These are phyloP conservation scores for Drosophila mojavensis DNA, from an alignment of 1,140 invertebrate species.

Conservation along the genomic window DNA sequence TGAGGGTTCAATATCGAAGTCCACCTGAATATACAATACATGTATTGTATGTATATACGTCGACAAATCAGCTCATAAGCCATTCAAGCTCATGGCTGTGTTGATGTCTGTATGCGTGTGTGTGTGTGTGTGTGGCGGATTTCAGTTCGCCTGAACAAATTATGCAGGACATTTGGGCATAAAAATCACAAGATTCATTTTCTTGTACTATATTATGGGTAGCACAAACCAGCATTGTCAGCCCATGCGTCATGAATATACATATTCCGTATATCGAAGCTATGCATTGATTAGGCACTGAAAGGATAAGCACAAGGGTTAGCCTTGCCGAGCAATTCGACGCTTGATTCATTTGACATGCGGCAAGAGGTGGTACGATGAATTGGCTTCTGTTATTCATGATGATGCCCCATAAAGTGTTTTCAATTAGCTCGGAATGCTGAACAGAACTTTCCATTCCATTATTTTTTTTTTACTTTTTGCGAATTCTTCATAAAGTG, in stretches of 20 bases:
- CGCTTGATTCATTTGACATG: constrained; percentile 45
- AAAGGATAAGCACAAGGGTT: neutral
- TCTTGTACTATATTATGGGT: neutral
- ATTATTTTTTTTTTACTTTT: constrained; percentile 10
- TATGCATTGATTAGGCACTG: neutral
- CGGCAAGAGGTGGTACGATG: constrained; percentile 30
- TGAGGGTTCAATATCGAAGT: constrained; percentile 23
- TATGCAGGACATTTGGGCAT: constrained; percentile 1
- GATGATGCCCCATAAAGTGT: constrained; percentile 65
- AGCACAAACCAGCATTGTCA: neutral
- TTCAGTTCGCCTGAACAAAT: constrained; percentile 6
- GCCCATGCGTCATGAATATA: neutral
- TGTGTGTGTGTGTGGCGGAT: neutral
- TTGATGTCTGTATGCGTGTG: neutral
- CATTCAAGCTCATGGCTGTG: neutral
- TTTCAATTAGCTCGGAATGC: constrained; percentile 69
- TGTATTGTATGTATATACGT: neutral
- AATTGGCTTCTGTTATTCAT: constrained; percentile 52
- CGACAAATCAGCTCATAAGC: constrained; percentile 17
- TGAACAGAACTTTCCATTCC: constrained; percentile 8
- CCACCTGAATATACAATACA: constrained; percentile 29
- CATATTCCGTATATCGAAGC: neutral
- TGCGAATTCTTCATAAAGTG: neutral
- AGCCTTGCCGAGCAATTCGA: constrained; percentile 30
- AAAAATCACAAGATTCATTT: neutral